Evolutionary conservation across 2,888 invertebrate genomes (phyloP), one percentile per base, ranked within the genome.

Genomic region (Dynastes tityus): DNA sequence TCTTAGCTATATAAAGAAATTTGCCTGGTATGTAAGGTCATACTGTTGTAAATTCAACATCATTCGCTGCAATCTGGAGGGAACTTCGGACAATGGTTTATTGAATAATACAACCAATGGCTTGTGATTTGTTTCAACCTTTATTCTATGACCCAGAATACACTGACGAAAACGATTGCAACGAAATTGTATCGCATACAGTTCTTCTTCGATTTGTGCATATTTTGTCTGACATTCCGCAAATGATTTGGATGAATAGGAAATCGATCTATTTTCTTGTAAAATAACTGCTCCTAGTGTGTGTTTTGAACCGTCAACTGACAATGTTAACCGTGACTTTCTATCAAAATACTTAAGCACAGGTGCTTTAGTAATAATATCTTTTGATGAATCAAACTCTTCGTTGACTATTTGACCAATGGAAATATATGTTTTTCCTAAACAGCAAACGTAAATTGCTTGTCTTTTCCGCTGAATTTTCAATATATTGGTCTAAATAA

Each of bases 301-400:
- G 9, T 53, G 53, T 53, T 53, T 53, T 53, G 53, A 53, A 53
- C 53, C 9, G 11, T 53, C 53, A 53, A 53, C 53, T 53, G 53
- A 53, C 3, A 53, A 16, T 53, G 11, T 53, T 16, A 53, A 53
- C 9, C 0, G 53, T n/a, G n/a, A n/a, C 9, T 53, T 53, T n/a
- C 3, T 53, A 53, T 53, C 16, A 53, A 53, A 53, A 53, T 53
- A 53, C 16, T 53, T 4, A 53, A 53, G 22, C 22, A 53, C 53
- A 53, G 53, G 16, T 9, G 16, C 11, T 53, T 53, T 53, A 9
- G n/a, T 22, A 22, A 22, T 53, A 53, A 53, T 53, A 53, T 3
- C 3, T 53, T 53, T 53, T 9, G 9, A 53, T 53, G 16, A 53
- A 53, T 53, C 53, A 53, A 53, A 53, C 0, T 37, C 22, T 22